These are phyloP conservation scores for Epistrophella euchroma DNA, from an alignment of 2,888 invertebrate species.

Conservation along the genomic window DNA sequence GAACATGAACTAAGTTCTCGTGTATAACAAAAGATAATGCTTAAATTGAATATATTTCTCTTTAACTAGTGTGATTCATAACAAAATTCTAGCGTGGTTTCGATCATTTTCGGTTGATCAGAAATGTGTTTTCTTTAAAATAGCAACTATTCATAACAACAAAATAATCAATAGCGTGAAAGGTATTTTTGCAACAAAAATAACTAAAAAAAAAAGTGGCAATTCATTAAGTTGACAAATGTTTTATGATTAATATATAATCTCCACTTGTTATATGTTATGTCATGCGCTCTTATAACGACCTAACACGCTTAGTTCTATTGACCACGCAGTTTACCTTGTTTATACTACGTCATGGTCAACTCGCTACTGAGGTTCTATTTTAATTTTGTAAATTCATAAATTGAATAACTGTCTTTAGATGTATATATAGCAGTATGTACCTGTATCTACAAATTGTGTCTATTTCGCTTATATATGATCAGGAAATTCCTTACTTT, in stretches of 20 bases:
- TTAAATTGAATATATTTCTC: background rate
- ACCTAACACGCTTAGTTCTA: background rate
- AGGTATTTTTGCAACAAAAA: background rate
- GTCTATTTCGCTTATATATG: too few relatives aligned
- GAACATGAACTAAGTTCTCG: background rate
- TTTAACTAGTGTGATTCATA: background rate
- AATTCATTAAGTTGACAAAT: constrained; percentile 14
- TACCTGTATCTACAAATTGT: background rate
- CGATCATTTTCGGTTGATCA: background rate
- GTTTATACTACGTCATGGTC: constrained; percentile 36
- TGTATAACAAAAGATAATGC: background rate
- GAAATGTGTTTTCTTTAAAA: background rate
- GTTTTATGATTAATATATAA: constrained; percentile 15
- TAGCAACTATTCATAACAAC: background rate
- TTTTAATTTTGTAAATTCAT: constrained; percentile 1
- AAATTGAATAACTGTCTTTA: constrained; percentile 37
- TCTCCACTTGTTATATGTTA: background rate
- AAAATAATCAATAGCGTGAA: background rate
- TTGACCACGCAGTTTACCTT: constrained; percentile 49
- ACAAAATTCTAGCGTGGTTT: background rate
- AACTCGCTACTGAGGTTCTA: background rate
- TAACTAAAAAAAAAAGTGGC: background rate
- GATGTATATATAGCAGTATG: background rate
- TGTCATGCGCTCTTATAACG: too few relatives aligned
- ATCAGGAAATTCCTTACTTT: too few relatives aligned